These are phyloP conservation scores for Botrylloides violaceus DNA, from an alignment of 23 tunicate species.

Conservation along the genomic window DNA sequence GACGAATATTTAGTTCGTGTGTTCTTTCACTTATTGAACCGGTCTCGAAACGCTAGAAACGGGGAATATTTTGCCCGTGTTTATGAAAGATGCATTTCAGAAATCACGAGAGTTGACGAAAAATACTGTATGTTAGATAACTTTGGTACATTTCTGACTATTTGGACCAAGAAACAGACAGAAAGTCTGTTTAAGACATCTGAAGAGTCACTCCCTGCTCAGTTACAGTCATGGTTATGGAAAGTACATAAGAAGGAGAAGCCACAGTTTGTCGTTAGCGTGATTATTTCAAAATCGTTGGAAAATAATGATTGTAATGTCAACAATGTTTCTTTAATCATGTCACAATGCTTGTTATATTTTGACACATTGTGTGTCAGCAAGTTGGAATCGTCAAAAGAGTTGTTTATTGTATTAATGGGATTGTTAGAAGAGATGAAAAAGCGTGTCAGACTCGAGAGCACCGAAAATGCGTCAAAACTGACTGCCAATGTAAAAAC, in stretches of 20 bases:
- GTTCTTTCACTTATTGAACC: not conserved
- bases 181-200: not conserved
- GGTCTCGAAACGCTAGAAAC: not conserved
- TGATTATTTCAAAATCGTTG: not conserved
- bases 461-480: not conserved
- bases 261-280: not conserved
- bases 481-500: not conserved
- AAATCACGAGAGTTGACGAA: not conserved
- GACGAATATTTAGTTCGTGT: not conserved
- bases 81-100: not conserved
- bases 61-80: not conserved
- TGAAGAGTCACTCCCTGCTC: not conserved
- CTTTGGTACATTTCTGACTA: not conserved
- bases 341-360: not conserved
- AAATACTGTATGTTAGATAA: not conserved
- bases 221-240: constrained; percentile 3
- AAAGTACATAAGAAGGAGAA: not conserved
- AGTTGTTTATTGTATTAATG: not conserved
- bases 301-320: not conserved
- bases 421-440: too few species aligned
- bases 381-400: not conserved
- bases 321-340: not conserved
- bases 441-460: not conserved
- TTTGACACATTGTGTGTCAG: not conserved
- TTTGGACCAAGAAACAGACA: not conserved